Evolutionary conservation across 2,888 invertebrate genomes (phyloP).

Genomic region (Imbricaverruca yamaguchii): DNA sequence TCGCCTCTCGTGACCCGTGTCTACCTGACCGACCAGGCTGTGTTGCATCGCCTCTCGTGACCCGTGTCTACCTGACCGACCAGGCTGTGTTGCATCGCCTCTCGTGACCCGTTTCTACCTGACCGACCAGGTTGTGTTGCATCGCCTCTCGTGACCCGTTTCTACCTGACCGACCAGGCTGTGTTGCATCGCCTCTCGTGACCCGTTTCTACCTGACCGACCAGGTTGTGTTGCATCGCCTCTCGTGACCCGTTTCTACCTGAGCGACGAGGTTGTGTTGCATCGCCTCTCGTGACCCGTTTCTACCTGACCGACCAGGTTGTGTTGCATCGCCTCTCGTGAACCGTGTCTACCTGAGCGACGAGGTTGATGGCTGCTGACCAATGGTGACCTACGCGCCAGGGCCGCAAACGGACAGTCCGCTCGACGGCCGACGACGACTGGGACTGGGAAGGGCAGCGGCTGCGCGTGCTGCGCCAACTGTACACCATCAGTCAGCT

Average conservation of each 20-base stretch:
- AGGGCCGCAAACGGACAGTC: no score
- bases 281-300: no score
- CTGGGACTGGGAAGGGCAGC: conserved; percentile 59
- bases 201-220: neutral
- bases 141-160: no score
- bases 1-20: neutral
- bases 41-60: no score
- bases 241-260: no score
- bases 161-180: neutral
- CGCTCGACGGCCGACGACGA: conserved; percentile 25
- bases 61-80: neutral
- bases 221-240: neutral
- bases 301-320: neutral
- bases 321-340: no score
- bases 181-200: no score
- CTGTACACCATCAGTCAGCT: conserved; percentile 60
- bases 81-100: no score
- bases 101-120: neutral
- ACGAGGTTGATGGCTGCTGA: no score
- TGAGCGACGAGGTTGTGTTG: neutral
- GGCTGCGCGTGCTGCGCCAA: conserved; percentile 56
- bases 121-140: neutral
- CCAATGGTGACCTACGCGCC: no score
- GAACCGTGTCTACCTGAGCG: neutral
- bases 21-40: neutral